Evolutionary conservation across 92 coral and sea anemone species (phyloP).

Genomic region (Parazoanthus atlanticus): DNA sequence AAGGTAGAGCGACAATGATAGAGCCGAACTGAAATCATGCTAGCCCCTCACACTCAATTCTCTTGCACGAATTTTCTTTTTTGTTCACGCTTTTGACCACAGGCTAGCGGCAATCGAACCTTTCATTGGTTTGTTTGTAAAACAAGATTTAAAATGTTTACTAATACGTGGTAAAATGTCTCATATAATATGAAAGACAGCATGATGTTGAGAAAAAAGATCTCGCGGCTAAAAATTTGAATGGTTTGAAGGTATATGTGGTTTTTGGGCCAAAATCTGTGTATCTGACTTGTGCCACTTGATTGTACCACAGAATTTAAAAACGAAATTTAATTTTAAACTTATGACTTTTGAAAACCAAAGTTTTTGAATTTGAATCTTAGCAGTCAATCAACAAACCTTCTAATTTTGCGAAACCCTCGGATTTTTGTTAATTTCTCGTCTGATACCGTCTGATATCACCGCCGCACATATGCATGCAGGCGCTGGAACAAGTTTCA

Average conservation of each 20-base stretch:
- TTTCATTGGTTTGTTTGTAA: not conserved
- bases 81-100: not conserved
- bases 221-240: not conserved
- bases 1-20: not conserved
- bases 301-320: not conserved
- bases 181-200: not conserved
- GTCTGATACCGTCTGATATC: not conserved
- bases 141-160: not conserved
- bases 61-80: no score
- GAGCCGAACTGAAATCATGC: not conserved
- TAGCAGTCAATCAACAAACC: not conserved
- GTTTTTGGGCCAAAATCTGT: not conserved
- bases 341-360: not conserved
- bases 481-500: not conserved
- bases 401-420: not conserved
- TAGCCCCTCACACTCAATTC: no score
- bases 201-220: not conserved
- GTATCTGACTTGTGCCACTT: not conserved
- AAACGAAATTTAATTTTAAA: not conserved
- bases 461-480: not conserved
- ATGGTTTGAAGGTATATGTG: not conserved
- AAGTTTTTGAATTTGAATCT: no score
- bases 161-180: not conserved
- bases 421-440: not conserved
- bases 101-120: not conserved